Evolutionary conservation across 2,888 invertebrate species (phyloP).

Genomic region (Cremastobaeus sp.): DNA sequence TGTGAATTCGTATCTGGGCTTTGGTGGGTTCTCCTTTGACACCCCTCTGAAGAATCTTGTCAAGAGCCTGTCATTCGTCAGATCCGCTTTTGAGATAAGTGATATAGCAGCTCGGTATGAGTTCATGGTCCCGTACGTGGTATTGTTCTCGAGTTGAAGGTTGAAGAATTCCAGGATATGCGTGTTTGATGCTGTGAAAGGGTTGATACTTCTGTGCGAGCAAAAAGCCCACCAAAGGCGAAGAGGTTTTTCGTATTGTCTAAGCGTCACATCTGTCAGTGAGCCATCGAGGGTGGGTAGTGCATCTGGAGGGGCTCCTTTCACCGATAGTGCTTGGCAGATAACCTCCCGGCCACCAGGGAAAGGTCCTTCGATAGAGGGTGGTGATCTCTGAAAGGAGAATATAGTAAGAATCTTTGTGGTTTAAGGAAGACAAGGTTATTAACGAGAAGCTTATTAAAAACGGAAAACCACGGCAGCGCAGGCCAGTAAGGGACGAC

Average conservation of each 20-base stretch:
- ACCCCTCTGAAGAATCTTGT: constrained; percentile 56
- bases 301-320: background rate
- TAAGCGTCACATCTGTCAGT: constrained; percentile 10
- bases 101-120: constrained; percentile 12
- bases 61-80: constrained; percentile 27
- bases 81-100: constrained; percentile 3
- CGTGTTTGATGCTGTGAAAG: background rate
- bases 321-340: background rate
- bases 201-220: background rate
- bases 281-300: background rate
- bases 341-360: background rate
- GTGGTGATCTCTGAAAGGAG: constrained; percentile 2
- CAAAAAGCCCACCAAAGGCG: constrained; percentile 31
- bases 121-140: constrained; percentile 1
- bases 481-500: constrained; percentile 63
- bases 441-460: background rate
- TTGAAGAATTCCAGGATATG: background rate
- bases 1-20: constrained; percentile 62
- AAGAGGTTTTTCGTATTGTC: constrained; percentile 34
- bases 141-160: background rate
- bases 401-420: background rate
- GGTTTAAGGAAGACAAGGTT: background rate
- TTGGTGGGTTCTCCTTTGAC: constrained; percentile 23
- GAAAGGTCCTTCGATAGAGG: background rate
- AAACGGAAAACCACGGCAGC: constrained; percentile 51